Percentiles rank a stretch among this genome's conserved stretches.
phyloP scores from a whole-genome alignment of 2,797 vertebrate species.

The Pseudopleuronectes americanus region DNA sequence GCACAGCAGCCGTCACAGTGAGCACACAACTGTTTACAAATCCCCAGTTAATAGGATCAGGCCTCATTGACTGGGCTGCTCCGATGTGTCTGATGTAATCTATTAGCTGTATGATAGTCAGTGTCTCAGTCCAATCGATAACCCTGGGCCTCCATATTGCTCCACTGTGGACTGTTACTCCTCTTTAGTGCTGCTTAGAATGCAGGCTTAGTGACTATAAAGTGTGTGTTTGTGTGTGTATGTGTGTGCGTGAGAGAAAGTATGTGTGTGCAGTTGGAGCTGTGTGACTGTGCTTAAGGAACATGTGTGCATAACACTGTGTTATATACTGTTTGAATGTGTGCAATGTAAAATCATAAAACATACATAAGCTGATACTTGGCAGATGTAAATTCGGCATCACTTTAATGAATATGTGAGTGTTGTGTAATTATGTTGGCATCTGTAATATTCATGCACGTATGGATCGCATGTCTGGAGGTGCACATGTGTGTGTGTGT shows the following conservation, averaged over 20 bases:
- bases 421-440: constrained; percentile 56
- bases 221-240: constrained; percentile 41
- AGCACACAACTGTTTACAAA: constrained; percentile 86
- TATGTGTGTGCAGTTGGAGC: constrained; percentile 10
- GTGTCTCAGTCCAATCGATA: constrained; percentile 81
- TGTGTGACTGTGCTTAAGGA: neutral
- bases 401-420: constrained; percentile 38
- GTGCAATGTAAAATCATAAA: constrained; percentile 16
- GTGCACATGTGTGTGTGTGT: constrained; percentile 19
- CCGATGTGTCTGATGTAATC: constrained; percentile 83
- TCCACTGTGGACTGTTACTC: constrained; percentile 79
- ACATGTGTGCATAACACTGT: neutral
- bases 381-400: constrained; percentile 51
- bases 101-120: constrained; percentile 86
- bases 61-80: constrained; percentile 83
- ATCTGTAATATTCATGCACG: constrained; percentile 43
- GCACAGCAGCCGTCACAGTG: constrained; percentile 75
- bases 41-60: constrained; percentile 85
- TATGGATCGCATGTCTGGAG: constrained; percentile 36
- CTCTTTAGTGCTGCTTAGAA: constrained; percentile 79
- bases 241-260: neutral
- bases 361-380: constrained; percentile 36
- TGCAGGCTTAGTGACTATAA: constrained; percentile 68
- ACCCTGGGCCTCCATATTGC: constrained; percentile 76
- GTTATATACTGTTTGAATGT: constrained; percentile 5